Conservation (phyloP, 2,797 vertebrate species). For the Xenentodon cancila region DNA sequence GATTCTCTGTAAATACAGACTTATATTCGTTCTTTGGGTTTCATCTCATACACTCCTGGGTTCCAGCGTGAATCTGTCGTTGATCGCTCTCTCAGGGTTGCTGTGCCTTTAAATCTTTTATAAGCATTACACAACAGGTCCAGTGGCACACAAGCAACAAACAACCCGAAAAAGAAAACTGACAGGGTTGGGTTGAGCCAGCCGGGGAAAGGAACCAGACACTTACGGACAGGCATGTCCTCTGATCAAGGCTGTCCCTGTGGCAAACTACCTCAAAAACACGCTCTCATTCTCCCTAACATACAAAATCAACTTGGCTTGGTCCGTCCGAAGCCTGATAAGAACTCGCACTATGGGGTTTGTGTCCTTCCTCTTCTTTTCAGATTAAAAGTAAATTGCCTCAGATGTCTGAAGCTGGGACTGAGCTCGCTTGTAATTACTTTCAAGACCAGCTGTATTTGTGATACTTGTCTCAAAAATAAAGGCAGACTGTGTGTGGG, state of each 20-base stretch:
- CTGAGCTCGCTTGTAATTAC: conserved; percentile 35
- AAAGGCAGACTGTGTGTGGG: conserved; percentile 45
- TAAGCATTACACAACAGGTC: conserved; percentile 83
- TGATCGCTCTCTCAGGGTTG: conserved; percentile 49
- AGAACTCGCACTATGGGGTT: conserved; percentile 30
- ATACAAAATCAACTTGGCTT: conserved; percentile 7
- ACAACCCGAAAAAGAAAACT: conserved; percentile 72
- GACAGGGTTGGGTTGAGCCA: conserved; percentile 62
- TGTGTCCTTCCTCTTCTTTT: conserved; percentile 57
- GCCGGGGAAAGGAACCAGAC: conserved; percentile 74
- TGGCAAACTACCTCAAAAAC: conserved; percentile 52
- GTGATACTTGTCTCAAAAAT: conserved; percentile 42
- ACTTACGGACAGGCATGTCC: conserved; percentile 63
- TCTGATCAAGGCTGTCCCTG: conserved; percentile 68
- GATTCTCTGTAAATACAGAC: conserved; percentile 4
- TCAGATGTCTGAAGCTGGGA: conserved; percentile 31
- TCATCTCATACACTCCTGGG: conserved; percentile 11
- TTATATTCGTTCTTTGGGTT: conserved; percentile 3
- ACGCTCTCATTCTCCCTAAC: conserved; percentile 26
- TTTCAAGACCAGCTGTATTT: conserved; percentile 26
- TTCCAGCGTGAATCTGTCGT: conserved; percentile 23
- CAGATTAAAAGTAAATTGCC: conserved; percentile 56
- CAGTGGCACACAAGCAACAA: conserved; percentile 76
- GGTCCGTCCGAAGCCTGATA: conserved; percentile 58
- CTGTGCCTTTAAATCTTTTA: conserved; percentile 84